Percentiles rank a stretch among this genome's conserved stretches.
Evolutionary conservation across 2,888 invertebrate species (phyloP).

Genomic region (Diabrotica balteata): DNA sequence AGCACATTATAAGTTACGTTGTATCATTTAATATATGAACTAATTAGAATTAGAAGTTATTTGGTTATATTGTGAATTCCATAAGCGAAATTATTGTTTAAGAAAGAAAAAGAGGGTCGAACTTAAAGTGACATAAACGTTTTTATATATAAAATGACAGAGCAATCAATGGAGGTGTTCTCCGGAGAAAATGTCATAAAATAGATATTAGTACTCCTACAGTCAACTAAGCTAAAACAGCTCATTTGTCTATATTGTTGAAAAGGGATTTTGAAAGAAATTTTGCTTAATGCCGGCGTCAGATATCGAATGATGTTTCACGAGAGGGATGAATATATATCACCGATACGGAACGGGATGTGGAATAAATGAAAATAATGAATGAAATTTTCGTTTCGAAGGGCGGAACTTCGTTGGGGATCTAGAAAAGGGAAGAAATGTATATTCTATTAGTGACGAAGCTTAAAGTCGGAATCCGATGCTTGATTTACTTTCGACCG

Average conservation of each 20-base stretch:
- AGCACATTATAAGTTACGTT: too few relatives aligned
- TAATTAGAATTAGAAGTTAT: too few relatives aligned
- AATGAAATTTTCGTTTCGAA: constrained; percentile 10
- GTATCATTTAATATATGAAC: too few relatives aligned
- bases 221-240: constrained; percentile 7
- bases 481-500: constrained; percentile 18
- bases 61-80: too few relatives aligned
- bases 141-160: too few relatives aligned
- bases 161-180: too few relatives aligned
- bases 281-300: constrained; percentile 3
- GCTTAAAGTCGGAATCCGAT: neutral
- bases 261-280: constrained; percentile 5
- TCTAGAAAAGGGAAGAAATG: neutral
- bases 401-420: constrained; percentile 10
- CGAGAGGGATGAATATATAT: constrained; percentile 10
- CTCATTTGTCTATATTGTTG: constrained; percentile 17
- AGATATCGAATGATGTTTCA: constrained; percentile 25
- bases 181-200: too few relatives aligned
- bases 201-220: too few relatives aligned
- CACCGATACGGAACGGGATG: constrained; percentile 14
- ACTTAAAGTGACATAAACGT: too few relatives aligned
- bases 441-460: constrained; percentile 2
- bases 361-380: constrained; percentile 18
- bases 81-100: too few relatives aligned
- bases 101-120: too few relatives aligned